Evolutionary conservation across 2,888 invertebrate species (phyloP).

Genomic region (Watsonalla binaria): DNA sequence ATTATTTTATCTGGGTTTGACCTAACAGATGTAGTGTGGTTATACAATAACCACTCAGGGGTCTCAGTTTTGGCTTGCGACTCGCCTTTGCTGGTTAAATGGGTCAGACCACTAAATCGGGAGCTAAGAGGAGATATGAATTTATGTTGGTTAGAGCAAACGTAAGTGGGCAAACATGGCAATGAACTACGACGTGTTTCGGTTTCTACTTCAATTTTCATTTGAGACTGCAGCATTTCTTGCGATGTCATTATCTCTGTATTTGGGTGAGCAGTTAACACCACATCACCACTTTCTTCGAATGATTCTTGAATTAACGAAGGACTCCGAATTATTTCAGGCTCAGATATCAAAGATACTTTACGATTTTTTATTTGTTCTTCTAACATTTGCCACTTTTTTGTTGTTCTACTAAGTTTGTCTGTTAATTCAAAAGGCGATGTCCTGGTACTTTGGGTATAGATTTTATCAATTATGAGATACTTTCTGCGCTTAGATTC

Average conservation of each 20-base stretch:
- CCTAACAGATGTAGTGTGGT: slow-evolving; percentile 29
- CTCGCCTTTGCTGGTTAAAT: slow-evolving; percentile 9
- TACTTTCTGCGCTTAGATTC: slow-evolving; percentile 41
- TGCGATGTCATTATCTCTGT: slow-evolving; percentile 34
- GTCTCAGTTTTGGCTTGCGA: slow-evolving; percentile 8
- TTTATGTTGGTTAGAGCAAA: slow-evolving; percentile 48
- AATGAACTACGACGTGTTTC: slow-evolving; percentile 7
- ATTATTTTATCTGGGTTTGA: slow-evolving; percentile 37
- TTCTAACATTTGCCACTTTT: slow-evolving; percentile 40
- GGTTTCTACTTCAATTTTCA: slow-evolving; percentile 18
- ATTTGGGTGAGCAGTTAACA: slow-evolving; percentile 42
- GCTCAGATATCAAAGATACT: slow-evolving; percentile 4
- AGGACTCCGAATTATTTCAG: slow-evolving; percentile 1
- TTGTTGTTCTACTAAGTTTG: slow-evolving; percentile 44
- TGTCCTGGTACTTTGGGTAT: slow-evolving; percentile 36
- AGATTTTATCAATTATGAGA: slow-evolving; percentile 52
- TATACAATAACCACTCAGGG: slow-evolving; percentile 26
- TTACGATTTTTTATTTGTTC: slow-evolving; percentile 13
- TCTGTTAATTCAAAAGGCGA: slow-evolving; percentile 57
- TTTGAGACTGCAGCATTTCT: slow-evolving; percentile 5
- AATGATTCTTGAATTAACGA: slow-evolving; percentile 12
- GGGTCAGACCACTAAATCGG: slow-evolving; percentile 23
- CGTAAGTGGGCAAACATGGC: slow-evolving; percentile 31
- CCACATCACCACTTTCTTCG: slow-evolving; percentile 18
- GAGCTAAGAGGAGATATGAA: slow-evolving; percentile 38